These are phyloP conservation scores for Macrotus californicus DNA, from an alignment of 2,113 vertebrate genomes.

Conservation along the genomic window DNA sequence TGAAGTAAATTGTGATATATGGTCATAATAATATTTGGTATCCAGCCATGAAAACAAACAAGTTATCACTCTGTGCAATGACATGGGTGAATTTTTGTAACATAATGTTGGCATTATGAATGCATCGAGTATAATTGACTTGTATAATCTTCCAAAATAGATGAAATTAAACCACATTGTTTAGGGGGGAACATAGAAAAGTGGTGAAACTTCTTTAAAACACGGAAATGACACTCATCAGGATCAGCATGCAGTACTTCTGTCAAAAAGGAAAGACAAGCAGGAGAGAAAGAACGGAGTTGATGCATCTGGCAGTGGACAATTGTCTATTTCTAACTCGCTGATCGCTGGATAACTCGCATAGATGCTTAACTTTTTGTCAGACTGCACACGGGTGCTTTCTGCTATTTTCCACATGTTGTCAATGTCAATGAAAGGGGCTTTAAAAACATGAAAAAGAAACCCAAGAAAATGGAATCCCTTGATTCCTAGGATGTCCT, in stretches of 20 bases:
- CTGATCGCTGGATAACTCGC: too few relatives aligned
- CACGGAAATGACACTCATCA: background rate
- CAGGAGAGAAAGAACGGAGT: background rate
- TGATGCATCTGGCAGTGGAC: background rate
- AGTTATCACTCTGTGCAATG: background rate
- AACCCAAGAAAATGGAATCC: background rate
- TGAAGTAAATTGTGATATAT: background rate
- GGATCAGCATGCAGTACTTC: background rate
- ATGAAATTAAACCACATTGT: background rate
- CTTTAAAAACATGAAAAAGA: background rate
- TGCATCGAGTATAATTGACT: background rate
- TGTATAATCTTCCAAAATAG: background rate
- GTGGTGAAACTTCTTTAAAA: background rate
- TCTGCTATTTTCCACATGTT: background rate
- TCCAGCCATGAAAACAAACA: background rate
- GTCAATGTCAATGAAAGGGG: background rate
- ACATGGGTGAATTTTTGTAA: background rate
- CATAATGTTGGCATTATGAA: background rate
- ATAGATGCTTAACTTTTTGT: background rate
- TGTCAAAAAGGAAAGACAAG: background rate
- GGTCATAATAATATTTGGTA: background rate
- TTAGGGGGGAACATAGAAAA: background rate
- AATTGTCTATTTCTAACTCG: background rate
- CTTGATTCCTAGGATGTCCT: background rate
- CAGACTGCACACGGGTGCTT: background rate